These are phyloP conservation scores for Dendrolimus punctatus DNA, from an alignment of 1,140 invertebrate species.

Conservation along the genomic window DNA sequence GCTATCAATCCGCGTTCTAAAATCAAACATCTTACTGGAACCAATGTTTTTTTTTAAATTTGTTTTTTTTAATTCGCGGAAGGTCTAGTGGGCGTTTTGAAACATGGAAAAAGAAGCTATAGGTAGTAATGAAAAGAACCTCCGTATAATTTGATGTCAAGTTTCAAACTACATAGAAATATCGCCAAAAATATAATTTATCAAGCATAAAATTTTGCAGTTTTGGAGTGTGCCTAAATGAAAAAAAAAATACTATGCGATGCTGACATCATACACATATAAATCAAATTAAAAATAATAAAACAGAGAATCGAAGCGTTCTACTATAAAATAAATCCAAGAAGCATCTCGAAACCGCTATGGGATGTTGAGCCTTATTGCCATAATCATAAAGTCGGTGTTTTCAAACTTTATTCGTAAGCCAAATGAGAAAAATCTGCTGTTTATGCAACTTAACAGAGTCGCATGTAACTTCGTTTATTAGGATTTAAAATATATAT, in stretches of 20 bases:
- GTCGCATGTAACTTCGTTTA: slow-evolving; percentile 1
- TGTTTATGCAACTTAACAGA: slow-evolving; percentile 11
- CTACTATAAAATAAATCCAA: slow-evolving; percentile 18
- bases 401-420: slow-evolving; percentile 7
- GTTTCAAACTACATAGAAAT: slow-evolving; percentile 48
- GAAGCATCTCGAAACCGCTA: slow-evolving; percentile 43
- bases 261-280: slow-evolving; percentile 62
- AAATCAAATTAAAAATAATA: slow-evolving; percentile 39
- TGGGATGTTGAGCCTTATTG: slow-evolving; percentile 27
- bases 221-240: slow-evolving; percentile 36
- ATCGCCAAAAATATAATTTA: slow-evolving; percentile 41
- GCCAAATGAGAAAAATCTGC: slow-evolving; percentile 3
- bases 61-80: slow-evolving; percentile 52
- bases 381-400: slow-evolving; percentile 21
- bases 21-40: slow-evolving; percentile 35
- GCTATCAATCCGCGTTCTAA: slow-evolving; percentile 27
- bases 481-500: too few species aligned
- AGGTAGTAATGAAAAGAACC: slow-evolving; percentile 12
- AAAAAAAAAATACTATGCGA: slow-evolving; percentile 34
- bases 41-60: slow-evolving; percentile 21
- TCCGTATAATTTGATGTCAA: slow-evolving; percentile 22
- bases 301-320: slow-evolving; percentile 35
- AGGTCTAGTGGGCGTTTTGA: slow-evolving; percentile 50
- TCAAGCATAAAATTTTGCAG: slow-evolving; percentile 47
- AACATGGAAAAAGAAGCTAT: slow-evolving; percentile 38